Conservation (phyloP, 2,797 vertebrate genomes). For the Acridotheres tristis region DNA sequence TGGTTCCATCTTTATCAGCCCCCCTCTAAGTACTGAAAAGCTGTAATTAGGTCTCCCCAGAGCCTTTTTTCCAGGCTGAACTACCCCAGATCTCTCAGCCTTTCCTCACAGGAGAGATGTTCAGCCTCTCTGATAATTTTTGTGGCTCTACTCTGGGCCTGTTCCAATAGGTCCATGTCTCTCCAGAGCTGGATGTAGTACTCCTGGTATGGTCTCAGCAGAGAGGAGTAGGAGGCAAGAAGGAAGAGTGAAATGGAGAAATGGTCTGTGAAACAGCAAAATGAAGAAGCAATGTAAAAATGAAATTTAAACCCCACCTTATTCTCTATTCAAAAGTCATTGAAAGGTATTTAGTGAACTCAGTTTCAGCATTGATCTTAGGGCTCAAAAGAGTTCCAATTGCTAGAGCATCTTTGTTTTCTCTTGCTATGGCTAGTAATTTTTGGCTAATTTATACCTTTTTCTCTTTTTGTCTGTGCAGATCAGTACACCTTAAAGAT, state of each 20-base stretch:
- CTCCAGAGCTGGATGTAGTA: neutral
- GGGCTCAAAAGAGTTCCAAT: neutral
- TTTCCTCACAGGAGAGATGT: neutral
- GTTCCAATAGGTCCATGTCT: neutral
- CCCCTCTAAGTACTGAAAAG: neutral
- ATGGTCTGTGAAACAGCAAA: neutral
- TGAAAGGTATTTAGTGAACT: neutral
- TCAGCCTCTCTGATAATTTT: neutral
- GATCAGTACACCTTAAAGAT: neutral
- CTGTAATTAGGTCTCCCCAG: neutral
- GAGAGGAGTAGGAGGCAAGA: neutral
- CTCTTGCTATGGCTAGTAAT: neutral
- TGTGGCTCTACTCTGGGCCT: neutral
- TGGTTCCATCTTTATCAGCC: neutral
- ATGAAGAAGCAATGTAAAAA: neutral
- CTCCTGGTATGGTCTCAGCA: neutral
- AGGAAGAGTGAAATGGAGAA: neutral
- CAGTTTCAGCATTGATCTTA: neutral
- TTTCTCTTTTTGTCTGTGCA: neutral
- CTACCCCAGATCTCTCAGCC: neutral
- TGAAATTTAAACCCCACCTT: neutral
- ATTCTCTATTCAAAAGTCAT: neutral
- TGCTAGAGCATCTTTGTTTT: neutral
- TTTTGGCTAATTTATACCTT: neutral
- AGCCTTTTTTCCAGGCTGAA: neutral